A percentile compares a stretch with the other conserved stretches of the same genome.
These are phyloP conservation scores for Hofmannophila pseudospretella DNA, from an alignment of 2,888 invertebrate genomes.

Conservation along the genomic window DNA sequence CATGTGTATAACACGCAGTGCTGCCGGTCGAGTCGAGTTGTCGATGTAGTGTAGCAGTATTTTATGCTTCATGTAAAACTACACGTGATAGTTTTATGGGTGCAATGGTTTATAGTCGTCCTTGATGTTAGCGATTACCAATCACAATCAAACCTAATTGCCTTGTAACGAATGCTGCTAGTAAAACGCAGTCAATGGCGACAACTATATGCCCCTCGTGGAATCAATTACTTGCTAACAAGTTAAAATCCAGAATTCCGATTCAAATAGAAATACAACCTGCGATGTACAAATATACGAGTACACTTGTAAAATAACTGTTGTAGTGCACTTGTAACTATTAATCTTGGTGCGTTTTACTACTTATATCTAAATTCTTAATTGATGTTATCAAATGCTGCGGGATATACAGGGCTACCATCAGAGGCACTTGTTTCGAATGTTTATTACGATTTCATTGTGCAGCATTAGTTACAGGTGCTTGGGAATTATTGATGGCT, in stretches of 20 bases:
- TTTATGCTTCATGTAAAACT: no score
- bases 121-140: no score
- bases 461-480: slow-evolving; percentile 7
- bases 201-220: neutral
- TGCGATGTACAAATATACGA: slow-evolving; percentile 42
- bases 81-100: no score
- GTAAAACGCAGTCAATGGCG: slow-evolving; percentile 2
- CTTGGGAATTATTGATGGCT: slow-evolving; percentile 1
- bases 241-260: slow-evolving; percentile 31
- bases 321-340: slow-evolving; percentile 35
- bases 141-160: no score
- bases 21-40: no score
- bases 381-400: slow-evolving; percentile 32
- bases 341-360: slow-evolving; percentile 31
- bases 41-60: no score
- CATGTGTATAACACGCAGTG: neutral
- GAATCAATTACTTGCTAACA: slow-evolving; percentile 10
- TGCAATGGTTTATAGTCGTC: slow-evolving; percentile 2
- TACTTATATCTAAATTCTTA: slow-evolving; percentile 31
- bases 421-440: slow-evolving; percentile 11
- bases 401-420: slow-evolving; percentile 10
- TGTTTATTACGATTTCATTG: slow-evolving; percentile 14
- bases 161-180: slow-evolving; percentile 8
- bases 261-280: slow-evolving; percentile 43
- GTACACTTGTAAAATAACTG: slow-evolving; percentile 40